Conservation (phyloP, 2,797 vertebrate genomes). For the Anguilla obscura region DNA sequence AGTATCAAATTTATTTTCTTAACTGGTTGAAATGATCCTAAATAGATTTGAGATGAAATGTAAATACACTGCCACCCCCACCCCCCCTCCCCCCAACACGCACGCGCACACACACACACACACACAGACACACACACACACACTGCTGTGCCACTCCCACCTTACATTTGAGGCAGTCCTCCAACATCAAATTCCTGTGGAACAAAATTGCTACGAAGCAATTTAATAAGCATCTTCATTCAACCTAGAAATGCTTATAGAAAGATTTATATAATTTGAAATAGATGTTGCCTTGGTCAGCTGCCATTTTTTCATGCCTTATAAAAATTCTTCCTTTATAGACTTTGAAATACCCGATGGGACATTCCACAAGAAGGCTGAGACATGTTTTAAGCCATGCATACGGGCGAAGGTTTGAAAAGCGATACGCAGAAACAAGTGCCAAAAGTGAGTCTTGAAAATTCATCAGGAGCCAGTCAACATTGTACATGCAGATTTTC, state of each 20-base stretch:
- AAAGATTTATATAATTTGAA: conserved; percentile 45
- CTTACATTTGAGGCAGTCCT: conserved; percentile 31
- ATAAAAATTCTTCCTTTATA: conserved; percentile 49
- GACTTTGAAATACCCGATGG: conserved; percentile 45
- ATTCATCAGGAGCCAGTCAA: conserved; percentile 28
- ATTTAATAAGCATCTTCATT: conserved; percentile 41
- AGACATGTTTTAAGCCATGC: conserved; percentile 40
- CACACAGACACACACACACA: background rate
- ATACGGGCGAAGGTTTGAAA: conserved; percentile 36
- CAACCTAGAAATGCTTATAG: conserved; percentile 37
- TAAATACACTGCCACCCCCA: conserved; percentile 46
- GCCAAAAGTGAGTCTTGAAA: conserved; percentile 37
- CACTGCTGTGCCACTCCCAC: conserved; percentile 20
- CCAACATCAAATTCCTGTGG: conserved; percentile 39
- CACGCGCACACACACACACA: background rate
- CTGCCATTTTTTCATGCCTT: conserved; percentile 46
- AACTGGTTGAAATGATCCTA: conserved; percentile 64
- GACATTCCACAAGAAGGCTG: conserved; percentile 40
- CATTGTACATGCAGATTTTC: conserved; percentile 24
- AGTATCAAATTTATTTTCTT: conserved; percentile 66
- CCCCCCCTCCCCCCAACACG: background rate
- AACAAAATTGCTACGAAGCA: conserved; percentile 42
- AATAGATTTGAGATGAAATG: conserved; percentile 61
- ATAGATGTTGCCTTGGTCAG: conserved; percentile 40
- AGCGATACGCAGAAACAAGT: conserved; percentile 37